Base-by-base conservation (phyloP, 2,888 invertebrate genomes). In the Portevinia maculata region DNA sequence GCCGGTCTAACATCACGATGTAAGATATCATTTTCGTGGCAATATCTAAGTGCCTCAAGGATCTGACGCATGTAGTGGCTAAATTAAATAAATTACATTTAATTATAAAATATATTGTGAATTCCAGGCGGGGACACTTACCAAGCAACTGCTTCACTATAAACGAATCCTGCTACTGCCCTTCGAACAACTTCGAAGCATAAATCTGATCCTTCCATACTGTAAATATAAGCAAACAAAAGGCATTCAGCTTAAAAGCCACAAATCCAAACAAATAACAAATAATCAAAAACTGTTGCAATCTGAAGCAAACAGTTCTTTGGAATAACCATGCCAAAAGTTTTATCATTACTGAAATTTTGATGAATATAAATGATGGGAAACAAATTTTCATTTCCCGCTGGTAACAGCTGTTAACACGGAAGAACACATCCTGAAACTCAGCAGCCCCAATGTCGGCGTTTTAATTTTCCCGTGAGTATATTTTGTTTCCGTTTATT, bases 41-140 rank as follows among this genome's bases (percentile, higher is more conserved):
- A 99, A 92, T 99, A 99, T 87, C 97, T 94, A 62, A 99, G 92
- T 1, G 99, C 99, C 90, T 99, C 99, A 85, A 99, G 92, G 85
- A 99, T 97, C 92, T 99, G 99, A 67, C 98, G 94, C 97, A 99
- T 97, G 93, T 99, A 99, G 92, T 99, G 99, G 90, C 98, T 98
- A 50, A 48, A 73, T 0, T 44, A 37, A 79, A 28, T 44, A 52
- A 24, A 50, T 44, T 32, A 44, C 11, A 62, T 32, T 1, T 37
- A 48, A 59, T 21, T 46, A n/a, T 8, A 5, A 71, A 62, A 21
- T 11, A 15, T 37, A 71, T 48, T 9, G 1, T 15, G 7, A 4
- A 1, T 21, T 34, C 9, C 1, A 44, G 19, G 11, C 48, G 7
- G 1, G 6, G 5, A 52, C 79, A 90, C 92, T 93, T 92, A 98